Conservation (phyloP, 2,888 invertebrate genomes). For the Latrodectus hesperus region DNA sequence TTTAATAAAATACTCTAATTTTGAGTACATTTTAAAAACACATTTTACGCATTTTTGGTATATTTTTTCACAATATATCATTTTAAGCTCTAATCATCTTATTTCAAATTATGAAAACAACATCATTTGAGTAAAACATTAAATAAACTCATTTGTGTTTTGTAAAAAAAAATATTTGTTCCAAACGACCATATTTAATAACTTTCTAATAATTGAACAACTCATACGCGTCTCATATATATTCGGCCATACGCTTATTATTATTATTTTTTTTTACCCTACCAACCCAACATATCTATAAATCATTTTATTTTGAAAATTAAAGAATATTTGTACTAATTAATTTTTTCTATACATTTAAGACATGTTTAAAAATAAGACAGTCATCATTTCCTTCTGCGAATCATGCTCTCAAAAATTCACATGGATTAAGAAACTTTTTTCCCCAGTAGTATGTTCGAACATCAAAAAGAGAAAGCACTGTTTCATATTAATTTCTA, state of each 20-base stretch:
- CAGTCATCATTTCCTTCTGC: not conserved
- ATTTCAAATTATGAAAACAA: no score
- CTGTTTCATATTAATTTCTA: constrained; percentile 26
- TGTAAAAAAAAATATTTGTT: no score
- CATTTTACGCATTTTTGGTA: not conserved
- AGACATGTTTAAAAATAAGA: not conserved
- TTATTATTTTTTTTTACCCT: no score
- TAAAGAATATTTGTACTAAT: not conserved
- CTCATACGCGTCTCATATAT: no score
- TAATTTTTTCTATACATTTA: not conserved
- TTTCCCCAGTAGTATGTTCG: not conserved
- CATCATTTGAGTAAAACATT: no score
- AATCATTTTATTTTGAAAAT: not conserved
- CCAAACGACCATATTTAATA: no score
- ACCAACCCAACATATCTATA: no score
- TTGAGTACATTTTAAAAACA: not conserved
- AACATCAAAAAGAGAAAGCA: not conserved
- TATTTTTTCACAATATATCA: not conserved
- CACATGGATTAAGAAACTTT: not conserved
- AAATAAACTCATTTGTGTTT: no score
- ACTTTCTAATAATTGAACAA: no score
- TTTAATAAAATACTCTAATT: no score
- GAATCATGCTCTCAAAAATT: not conserved
- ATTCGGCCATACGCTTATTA: no score
- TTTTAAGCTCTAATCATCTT: no score